phyloP scores from a whole-genome alignment of 2,888 invertebrate species.

The Caenorhabditis sulstoni region DNA sequence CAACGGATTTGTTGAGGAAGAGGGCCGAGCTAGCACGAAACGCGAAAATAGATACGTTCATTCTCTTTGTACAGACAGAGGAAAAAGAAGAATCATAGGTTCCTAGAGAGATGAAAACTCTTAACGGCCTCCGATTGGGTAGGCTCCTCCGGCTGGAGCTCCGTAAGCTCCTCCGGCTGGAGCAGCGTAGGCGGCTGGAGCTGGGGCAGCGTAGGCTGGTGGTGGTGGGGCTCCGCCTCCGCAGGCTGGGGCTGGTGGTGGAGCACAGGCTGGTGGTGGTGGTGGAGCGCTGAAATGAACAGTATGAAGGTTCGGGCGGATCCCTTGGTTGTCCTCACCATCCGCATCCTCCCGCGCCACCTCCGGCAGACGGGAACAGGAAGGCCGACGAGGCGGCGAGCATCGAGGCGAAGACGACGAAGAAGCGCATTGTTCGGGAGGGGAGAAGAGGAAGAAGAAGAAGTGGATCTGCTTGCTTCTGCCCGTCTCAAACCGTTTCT shows the following conservation, averaged over 20 bases:
- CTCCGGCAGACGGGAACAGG: constrained; percentile 60
- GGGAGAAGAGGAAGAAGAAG: constrained; percentile 12
- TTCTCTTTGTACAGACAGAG: neutral
- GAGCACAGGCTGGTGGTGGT: constrained; percentile 60
- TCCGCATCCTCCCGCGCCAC: constrained; percentile 60
- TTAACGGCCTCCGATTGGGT: constrained; percentile 55
- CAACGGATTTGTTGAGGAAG: no score
- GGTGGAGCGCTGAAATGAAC: constrained; percentile 58
- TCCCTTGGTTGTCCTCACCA: constrained; percentile 25
- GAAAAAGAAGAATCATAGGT: neutral
- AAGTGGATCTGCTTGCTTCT: constrained; percentile 39
- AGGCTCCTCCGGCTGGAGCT: constrained; percentile 56
- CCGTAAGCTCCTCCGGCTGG: constrained; percentile 38
- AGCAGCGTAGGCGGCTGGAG: constrained; percentile 50
- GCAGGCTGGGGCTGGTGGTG: constrained; percentile 54
- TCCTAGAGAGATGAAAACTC: no score
- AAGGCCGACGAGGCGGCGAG: constrained; percentile 58
- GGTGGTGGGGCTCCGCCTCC: constrained; percentile 54
- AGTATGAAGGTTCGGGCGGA: no score
- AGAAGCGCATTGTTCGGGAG: constrained; percentile 50
- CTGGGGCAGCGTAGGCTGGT: no score
- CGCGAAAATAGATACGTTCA: neutral
- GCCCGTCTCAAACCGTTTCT: neutral
- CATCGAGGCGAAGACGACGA: constrained; percentile 53
- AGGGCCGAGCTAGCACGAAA: neutral